A percentile compares a stretch with the other conserved stretches of the same genome.
Conservation (phyloP, 2,888 invertebrate genomes). For the Lycaena phlaeas region DNA sequence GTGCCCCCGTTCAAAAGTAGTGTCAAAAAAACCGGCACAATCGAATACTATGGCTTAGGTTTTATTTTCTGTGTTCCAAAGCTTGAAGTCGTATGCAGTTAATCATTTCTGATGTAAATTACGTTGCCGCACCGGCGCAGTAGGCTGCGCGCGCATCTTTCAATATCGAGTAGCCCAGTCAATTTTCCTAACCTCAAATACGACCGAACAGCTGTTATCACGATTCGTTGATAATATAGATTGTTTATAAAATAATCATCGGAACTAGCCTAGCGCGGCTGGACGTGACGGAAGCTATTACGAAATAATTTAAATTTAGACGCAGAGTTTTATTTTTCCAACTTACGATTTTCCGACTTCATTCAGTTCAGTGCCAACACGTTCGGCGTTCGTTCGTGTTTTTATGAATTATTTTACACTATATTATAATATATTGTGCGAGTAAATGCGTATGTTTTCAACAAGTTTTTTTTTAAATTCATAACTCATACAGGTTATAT, state of each 20-base stretch:
- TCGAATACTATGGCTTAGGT: constrained; percentile 3
- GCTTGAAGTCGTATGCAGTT: constrained; percentile 12
- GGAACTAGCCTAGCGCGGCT: constrained; percentile 32
- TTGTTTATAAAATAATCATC: constrained; percentile 29
- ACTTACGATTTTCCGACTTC: constrained; percentile 54
- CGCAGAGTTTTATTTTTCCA: constrained; percentile 42
- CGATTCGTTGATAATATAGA: constrained; percentile 26
- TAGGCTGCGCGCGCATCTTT: constrained; percentile 57
- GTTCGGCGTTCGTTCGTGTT: constrained; percentile 35
- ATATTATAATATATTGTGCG: constrained; percentile 9
- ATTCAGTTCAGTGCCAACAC: constrained; percentile 59
- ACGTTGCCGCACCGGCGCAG: constrained; percentile 26
- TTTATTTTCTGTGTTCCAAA: constrained; percentile 10
- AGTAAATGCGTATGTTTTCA: constrained; percentile 17
- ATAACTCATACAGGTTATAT: constrained; percentile 27
- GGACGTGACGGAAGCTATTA: constrained; percentile 44
- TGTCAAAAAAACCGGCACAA: neutral
- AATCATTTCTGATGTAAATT: constrained; percentile 7
- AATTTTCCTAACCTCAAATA: constrained; percentile 59
- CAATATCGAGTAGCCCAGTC: constrained; percentile 59
- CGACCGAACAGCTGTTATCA: constrained; percentile 55
- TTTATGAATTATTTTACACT: constrained; percentile 21
- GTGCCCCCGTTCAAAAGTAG: neutral
- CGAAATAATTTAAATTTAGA: constrained; percentile 66
- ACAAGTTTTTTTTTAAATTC: constrained; percentile 15